These are phyloP conservation scores for Crotalus helleri DNA, from an alignment of 2,113 vertebrate genomes.

Conservation along the genomic window DNA sequence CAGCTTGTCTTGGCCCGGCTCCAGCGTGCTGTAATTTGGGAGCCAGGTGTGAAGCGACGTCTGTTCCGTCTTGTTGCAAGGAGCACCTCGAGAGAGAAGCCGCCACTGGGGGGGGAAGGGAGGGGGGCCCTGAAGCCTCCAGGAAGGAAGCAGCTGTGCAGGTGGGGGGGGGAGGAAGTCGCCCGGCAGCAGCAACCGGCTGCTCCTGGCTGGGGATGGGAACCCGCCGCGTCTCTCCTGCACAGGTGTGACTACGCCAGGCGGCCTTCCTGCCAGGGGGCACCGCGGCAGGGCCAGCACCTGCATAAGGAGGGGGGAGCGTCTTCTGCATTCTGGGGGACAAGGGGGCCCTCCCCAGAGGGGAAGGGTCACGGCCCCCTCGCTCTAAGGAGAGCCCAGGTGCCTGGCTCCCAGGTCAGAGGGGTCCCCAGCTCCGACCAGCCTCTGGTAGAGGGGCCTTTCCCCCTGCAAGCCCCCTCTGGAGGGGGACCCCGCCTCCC, in stretches of 20 bases:
- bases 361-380: not conserved
- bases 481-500: not conserved
- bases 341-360: not conserved
- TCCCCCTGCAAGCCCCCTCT: not conserved
- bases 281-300: not conserved
- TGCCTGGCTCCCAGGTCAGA: not conserved
- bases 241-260: not conserved
- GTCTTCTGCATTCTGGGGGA: not conserved
- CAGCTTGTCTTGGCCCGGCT: slow-evolving; percentile 74
- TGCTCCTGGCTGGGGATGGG: not conserved
- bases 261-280: not conserved
- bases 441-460: not conserved
- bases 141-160: slow-evolving; percentile 76
- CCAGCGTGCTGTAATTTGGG: slow-evolving; percentile 78
- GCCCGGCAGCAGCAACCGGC: too few species aligned
- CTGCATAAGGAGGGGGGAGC: not conserved
- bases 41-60: slow-evolving; percentile 81
- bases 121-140: slow-evolving; percentile 51
- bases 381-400: not conserved
- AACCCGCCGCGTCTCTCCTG: not conserved
- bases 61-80: slow-evolving; percentile 77
- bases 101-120: slow-evolving; percentile 53
- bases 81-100: slow-evolving; percentile 70
- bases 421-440: too few species aligned
- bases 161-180: slow-evolving; percentile 54